Base-by-base conservation (phyloP, 2,113 vertebrate species). In the Pyxicephalus adspersus region DNA sequence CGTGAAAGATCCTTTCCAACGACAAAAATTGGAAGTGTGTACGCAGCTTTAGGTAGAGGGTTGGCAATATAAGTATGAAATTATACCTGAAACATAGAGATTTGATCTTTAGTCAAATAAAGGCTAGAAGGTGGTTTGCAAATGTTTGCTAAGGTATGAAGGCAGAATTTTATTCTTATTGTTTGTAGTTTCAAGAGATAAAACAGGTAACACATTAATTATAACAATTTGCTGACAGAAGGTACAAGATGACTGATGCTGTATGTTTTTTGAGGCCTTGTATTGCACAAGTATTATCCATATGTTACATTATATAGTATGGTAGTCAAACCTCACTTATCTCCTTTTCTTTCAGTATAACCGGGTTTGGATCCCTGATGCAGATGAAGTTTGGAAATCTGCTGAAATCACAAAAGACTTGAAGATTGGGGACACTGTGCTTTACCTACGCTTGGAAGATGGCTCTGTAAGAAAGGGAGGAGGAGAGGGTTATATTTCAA, bases 291-390 rank as follows among this genome's bases (percentile, higher is more conserved):
- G 15, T 25, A 57, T 70, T 50, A 23, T 8, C 16, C n/a, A 38
- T 7, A 67, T 45, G 28, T 22, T 52, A 50, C 34, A 70, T 71
- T 65, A 31, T 68, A 68, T 78, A 55, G 16, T 18, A 51, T 5
- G 29, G 5, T 52, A 4, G 20, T 34, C 26, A 28, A 23, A 45
- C 55, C 28, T 54, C 23, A 26, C 9, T 8, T 20, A 19, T 19
- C 87, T 38, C 70, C 84, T 55, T 80, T 85, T 50, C 63, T 85
- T 26, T 61, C 19, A 99, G 98, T 98, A 94, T 89, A 99, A 98
- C 86, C 92, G 96, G 87, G 96, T 99, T 26, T 99, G 98, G 98
- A 95, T 99, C 66, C 95, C 96, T n/a, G 94, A 98, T 87, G 64
- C 87, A 0, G 91, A 96, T 66, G 91, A 97, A 84, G 96, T 99